Base-by-base conservation (phyloP, 2,888 invertebrate species). In the Nebria salina region DNA sequence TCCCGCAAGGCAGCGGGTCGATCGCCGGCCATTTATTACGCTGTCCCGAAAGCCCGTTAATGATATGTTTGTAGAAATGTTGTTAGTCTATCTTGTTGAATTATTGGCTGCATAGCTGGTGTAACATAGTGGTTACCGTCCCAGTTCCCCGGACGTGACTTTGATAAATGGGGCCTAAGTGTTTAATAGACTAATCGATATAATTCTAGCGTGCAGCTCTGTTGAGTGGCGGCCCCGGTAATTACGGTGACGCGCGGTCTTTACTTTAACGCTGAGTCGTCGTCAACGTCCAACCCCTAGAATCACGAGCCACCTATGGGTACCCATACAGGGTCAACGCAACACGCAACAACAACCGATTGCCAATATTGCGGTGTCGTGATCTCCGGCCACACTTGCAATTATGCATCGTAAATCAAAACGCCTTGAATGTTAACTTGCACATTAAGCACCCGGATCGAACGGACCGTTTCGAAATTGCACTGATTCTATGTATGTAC, bases 151-250 rank as follows among this genome's bases (percentile, higher is more conserved):
- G 70, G 79, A 74, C 75, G 84, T 86, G 89, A 89, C 89, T 88
- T 88, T 89, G 89, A 90, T 90, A 88, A 89, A 90, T 89, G 89
- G 87, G 86, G 85, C 82, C 87, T 87, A 88, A 89, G 89, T 89
- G 88, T 89, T 89, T 89, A 89, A 89, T 90, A 88, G 89, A 89
- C 89, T 89, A 89, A 89, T 89, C 89, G 89, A 89, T 89, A 88
- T 87, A 87, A 87, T 87, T 86, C 85, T 87, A 86, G 86, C 87
- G 88, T 87, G 87, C 86, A 13, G 54, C 54, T 86, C 87, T 76
- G 85, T 87, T 88, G 88, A 88, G 87, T 87, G 88, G 87, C 88
- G 87, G 88, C 85, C 83, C 86, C 85, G 86, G 87, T 88, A 88
- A 88, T 88, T 88, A 88, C 86, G 79, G 64, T 86, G 87, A 86